Evolutionary conservation across 2,888 invertebrate species (phyloP).

Genomic region (Pheosia tremula): DNA sequence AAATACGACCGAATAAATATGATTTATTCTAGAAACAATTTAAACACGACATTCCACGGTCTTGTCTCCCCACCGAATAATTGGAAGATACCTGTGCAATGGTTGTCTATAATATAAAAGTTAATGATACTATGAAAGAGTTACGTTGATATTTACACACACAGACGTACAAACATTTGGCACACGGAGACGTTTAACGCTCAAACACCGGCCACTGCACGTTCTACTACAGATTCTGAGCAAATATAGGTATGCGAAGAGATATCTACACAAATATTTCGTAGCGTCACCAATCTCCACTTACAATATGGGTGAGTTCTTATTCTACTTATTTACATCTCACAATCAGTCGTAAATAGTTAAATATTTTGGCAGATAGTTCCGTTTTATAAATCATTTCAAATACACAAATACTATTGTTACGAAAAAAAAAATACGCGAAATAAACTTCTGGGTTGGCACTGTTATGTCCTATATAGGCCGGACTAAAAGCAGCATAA

Average conservation of each 20-base stretch:
- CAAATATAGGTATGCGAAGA: conserved; percentile 82
- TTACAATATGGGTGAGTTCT: conserved; percentile 76
- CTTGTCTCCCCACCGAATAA: conserved; percentile 5
- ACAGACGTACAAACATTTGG: conserved; percentile 74
- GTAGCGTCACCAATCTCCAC: conserved; percentile 64
- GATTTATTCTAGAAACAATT: conserved; percentile 38
- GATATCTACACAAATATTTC: conserved; percentile 74
- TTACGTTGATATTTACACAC: conserved; percentile 65
- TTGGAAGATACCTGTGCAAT: conserved; percentile 13
- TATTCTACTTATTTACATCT: conserved; percentile 81
- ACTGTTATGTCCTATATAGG: conserved; percentile 72
- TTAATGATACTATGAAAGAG: conserved; percentile 53
- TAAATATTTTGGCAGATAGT: conserved; percentile 78
- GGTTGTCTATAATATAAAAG: conserved; percentile 42
- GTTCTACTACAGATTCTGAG: conserved; percentile 76
- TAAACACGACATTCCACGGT: conserved; percentile 28
- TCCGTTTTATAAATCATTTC: conserved; percentile 54
- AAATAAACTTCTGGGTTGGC: conserved; percentile 64
- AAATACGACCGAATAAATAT: conserved; percentile 42
- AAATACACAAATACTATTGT: conserved; percentile 49
- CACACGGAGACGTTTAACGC: conserved; percentile 79
- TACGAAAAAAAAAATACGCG: conserved; percentile 55
- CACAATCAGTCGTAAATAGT: conserved; percentile 81
- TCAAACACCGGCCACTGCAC: conserved; percentile 63
- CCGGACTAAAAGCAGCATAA: conserved; percentile 75